These are phyloP conservation scores for Semicossyphus pulcher DNA, from an alignment of 2,113 vertebrate species.

Conservation along the genomic window DNA sequence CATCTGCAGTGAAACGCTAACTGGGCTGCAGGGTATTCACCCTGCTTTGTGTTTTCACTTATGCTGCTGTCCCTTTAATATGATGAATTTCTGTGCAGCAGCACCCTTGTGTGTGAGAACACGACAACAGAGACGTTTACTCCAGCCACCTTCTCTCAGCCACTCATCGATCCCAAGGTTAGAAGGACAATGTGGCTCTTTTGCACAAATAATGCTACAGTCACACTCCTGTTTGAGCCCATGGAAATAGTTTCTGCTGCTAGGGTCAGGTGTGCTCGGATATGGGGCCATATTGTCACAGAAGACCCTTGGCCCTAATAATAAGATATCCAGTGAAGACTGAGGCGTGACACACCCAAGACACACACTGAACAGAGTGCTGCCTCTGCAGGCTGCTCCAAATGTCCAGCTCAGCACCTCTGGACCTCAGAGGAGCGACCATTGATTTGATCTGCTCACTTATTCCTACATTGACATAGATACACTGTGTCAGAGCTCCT, in stretches of 20 bases:
- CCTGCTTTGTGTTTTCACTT: conserved; percentile 24
- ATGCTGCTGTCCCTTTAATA: conserved; percentile 22
- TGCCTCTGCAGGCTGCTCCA: conserved; percentile 64
- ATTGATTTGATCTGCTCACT: conserved; percentile 78
- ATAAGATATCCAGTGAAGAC: conserved; percentile 26
- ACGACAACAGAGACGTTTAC: conserved; percentile 5
- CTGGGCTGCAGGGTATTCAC: conserved; percentile 54
- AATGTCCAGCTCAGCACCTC: conserved; percentile 80
- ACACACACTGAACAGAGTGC: conserved; percentile 52
- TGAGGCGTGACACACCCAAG: conserved; percentile 27
- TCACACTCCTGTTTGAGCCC: background rate
- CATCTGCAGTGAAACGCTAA: conserved; percentile 54
- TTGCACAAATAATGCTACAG: conserved; percentile 9
- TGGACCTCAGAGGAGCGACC: conserved; percentile 63
- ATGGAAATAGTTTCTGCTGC: background rate
- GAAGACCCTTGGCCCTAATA: conserved; percentile 21
- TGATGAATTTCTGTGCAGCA: conserved; percentile 38
- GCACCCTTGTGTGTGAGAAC: conserved; percentile 17
- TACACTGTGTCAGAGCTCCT: conserved; percentile 71
- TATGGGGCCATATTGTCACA: conserved; percentile 16
- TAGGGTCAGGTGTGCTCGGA: conserved; percentile 15
- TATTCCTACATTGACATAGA: conserved; percentile 78
- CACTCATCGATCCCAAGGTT: conserved; percentile 43
- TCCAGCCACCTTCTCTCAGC: conserved; percentile 16
- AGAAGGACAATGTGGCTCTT: conserved; percentile 37